Percentiles rank a stretch among this genome's conserved stretches.
Evolutionary conservation across 2,113 vertebrate species (phyloP).

Genomic region (Hyaena hyaena): DNA sequence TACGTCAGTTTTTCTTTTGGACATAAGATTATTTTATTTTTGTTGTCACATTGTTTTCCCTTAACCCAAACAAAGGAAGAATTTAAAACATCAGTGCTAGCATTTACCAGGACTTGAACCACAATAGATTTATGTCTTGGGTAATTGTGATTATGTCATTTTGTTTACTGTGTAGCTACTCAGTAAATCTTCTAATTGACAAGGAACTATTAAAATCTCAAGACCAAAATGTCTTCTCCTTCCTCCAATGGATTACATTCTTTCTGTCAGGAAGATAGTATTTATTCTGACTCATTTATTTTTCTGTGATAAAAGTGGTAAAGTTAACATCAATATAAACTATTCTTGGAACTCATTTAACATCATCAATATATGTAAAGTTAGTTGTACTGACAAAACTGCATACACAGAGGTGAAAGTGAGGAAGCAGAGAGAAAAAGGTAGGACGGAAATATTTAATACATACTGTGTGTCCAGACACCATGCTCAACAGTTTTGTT

Average conservation of each 20-base stretch:
- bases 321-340: background rate
- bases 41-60: background rate
- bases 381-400: background rate
- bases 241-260: background rate
- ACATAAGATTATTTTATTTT: background rate
- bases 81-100: background rate
- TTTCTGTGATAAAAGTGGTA: background rate
- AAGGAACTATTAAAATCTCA: background rate
- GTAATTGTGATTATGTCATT: constrained; percentile 2
- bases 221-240: background rate
- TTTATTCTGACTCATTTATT: background rate
- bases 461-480: background rate
- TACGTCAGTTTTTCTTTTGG: background rate
- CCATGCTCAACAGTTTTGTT: background rate
- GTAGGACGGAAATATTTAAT: background rate
- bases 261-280: background rate
- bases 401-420: background rate
- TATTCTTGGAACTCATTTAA: background rate
- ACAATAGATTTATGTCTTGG: background rate
- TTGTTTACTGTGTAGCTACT: constrained; percentile 27
- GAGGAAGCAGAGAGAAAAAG: background rate
- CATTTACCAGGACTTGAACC: background rate
- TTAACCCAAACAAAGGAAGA: background rate
- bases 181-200: constrained; percentile 34
- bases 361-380: background rate